phyloP scores from a whole-genome alignment of 1,140 invertebrate genomes.

The Bombus sylvicola region DNA sequence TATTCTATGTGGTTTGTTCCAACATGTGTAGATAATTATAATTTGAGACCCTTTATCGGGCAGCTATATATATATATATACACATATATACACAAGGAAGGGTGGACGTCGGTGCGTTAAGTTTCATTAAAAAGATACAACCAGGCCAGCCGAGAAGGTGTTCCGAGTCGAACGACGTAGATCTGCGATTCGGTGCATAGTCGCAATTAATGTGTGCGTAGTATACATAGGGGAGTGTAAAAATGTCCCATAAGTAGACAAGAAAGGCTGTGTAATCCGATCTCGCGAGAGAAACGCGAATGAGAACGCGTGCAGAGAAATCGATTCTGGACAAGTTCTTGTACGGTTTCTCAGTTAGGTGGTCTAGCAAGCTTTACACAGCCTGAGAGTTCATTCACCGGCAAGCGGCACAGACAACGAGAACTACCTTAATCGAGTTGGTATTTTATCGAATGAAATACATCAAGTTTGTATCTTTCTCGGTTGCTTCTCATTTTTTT shows the following conservation, averaged over 20 bases:
- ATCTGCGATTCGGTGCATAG: conserved; percentile 12
- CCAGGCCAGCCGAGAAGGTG: neutral
- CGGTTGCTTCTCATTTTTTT: neutral
- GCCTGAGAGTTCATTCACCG: conserved; percentile 42
- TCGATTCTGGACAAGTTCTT: conserved; percentile 79
- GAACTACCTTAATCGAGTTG: neutral
- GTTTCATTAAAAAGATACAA: neutral
- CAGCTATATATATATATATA: neutral
- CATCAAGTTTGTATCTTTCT: neutral
- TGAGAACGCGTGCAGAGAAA: conserved; percentile 66
- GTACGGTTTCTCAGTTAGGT: conserved; percentile 73
- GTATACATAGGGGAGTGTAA: conserved; percentile 9
- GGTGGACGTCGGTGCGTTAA: neutral
- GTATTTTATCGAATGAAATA: neutral
- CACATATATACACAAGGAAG: neutral
- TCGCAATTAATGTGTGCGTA: conserved; percentile 16
- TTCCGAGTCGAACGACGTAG: neutral
- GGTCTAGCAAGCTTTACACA: conserved; percentile 21
- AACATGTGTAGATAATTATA: too few relatives aligned
- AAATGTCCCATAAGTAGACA: conserved; percentile 28
- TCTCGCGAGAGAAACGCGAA: conserved; percentile 76
- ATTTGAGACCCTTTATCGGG: neutral
- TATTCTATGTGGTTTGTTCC: neutral
- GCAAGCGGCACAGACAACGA: neutral
- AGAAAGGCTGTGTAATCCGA: conserved; percentile 73